Base-by-base conservation (phyloP, 2,888 invertebrate genomes). In the Oegoconia quadripuncta region DNA sequence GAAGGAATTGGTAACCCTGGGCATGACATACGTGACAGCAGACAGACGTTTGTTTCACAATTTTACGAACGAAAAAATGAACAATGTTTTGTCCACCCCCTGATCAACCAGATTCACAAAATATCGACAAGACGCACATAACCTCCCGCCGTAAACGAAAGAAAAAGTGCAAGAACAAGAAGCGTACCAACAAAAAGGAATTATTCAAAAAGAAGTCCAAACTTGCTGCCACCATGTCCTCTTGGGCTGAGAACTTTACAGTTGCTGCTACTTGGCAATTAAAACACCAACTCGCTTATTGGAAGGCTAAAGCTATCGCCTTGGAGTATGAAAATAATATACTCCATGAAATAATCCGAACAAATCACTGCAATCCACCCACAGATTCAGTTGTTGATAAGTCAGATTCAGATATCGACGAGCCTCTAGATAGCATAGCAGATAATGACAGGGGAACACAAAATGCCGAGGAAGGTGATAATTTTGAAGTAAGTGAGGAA, bases 401-500 rank as follows among this genome's bases (percentile, higher is more conserved):
- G 7, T 34, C 40, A 14, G 39, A 54, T 36, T 29, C 32, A 8
- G 34, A 38, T 12, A 28, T 27, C 12, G 41, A 43, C 34, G 37
- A 43, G 3, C 7, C 6, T 11, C 16, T 14, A 0, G 12, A 6
- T 8, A 28, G 30, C 9, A 18, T 16, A 2, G 35, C 27, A 30
- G 38, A 47, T 28, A 46, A 48, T 26, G 46, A 48, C 13, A 32
- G 44, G 22, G 55, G 56, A 40, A 39, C 52, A 46, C 12, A 45
- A 20, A 51, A 56, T 5, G 50, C 54, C n/a, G 46, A 39, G 9
- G 42, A 47, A 11, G 61, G 67, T 3, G 59, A 52, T 3, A 53
- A 64, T 11, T 86, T 92, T 57, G 89, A 90, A 62, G 88, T 92
- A 1, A 90, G 90, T 52, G 90, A 91, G 46, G 91, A 91, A 40